These are phyloP conservation scores for Lepeophtheirus salmonis DNA, from an alignment of 1,140 invertebrate genomes.

Conservation along the genomic window DNA sequence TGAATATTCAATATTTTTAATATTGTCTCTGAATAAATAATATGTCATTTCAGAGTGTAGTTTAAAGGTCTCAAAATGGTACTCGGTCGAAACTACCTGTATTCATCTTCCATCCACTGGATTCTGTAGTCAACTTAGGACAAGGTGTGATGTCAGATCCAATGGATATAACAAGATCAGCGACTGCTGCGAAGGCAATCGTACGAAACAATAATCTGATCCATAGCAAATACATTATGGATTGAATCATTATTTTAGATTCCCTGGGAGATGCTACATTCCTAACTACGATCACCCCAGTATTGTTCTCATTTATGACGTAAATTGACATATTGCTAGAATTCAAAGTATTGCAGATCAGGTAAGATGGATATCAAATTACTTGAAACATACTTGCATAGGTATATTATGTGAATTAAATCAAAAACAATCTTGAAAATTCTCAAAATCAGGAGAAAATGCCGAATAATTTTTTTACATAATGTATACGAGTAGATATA, in stretches of 20 bases:
- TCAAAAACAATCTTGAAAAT: too few species aligned
- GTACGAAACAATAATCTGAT: too few species aligned
- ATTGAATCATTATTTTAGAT: not conserved
- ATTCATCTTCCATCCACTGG: not conserved
- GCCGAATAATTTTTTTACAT: too few species aligned
- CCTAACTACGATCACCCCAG: not conserved
- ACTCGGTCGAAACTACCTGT: not conserved
- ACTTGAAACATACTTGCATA: too few species aligned
- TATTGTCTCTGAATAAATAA: too few species aligned
- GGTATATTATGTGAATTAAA: too few species aligned
- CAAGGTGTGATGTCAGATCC: not conserved
- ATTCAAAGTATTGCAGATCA: not conserved
- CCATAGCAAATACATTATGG: too few species aligned
- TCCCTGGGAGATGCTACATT: constrained; percentile 3
- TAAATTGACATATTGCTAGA: constrained; percentile 13
- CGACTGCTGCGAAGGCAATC: not conserved
- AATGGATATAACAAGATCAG: not conserved
- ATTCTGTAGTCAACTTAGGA: not conserved
- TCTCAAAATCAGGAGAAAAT: too few species aligned
- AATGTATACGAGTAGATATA: too few species aligned
- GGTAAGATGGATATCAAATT: too few species aligned
- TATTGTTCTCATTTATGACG: constrained; percentile 14
- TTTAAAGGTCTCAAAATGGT: not conserved
- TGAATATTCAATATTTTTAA: too few species aligned
- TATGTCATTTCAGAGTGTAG: too few species aligned